Evolutionary conservation across 1,140 invertebrate genomes (phyloP), one percentile per base, ranked within the genome.

Genomic region (Penaeus indicus): DNA sequence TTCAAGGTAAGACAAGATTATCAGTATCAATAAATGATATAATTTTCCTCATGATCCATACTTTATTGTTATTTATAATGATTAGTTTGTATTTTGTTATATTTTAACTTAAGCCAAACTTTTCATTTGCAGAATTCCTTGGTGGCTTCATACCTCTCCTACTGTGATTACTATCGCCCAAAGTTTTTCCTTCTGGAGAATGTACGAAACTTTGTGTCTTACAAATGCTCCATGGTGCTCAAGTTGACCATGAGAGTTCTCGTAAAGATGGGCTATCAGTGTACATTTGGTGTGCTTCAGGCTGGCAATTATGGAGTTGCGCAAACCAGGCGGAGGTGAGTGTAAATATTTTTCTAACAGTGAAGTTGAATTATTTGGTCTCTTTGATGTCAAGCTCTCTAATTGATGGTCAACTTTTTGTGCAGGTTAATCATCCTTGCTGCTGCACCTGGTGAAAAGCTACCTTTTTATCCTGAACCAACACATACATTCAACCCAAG

Each of bases 141-240:
- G 2, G 95, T 98, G n/a, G 96, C 96, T 0, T 95, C 96, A 0
- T 97, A 95, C 92, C 93, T 98, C 3, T 97, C 96, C 42, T 98
- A 95, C 92, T 97, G 96, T 92, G 97, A 98, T 93, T 97, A 95
- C 92, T 98, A 97, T 92, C 94, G 97, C 38, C 97, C 97, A 0
- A 95, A 95, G 91, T 97, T 95, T 92, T 97, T 98, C 91, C 94
- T 98, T 18, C 94, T 98, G 91, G 97, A 98, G 93, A 98, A 98
- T 91, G 97, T 98, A 0, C 93, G 96, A 64, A 97, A 97, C 93
- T 97, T 98, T 92, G 96, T 96, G 0, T 94, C 94, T 0, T 97
- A 96, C 91, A 96, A 97, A 92, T 94, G 95, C 75, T 95, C 95
- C 75, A 96, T 97, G 95, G 96, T 98, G 38, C 92, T 98, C 67